These are phyloP conservation scores for Drosophila merina DNA, from an alignment of 2,888 invertebrate species.

Conservation along the genomic window DNA sequence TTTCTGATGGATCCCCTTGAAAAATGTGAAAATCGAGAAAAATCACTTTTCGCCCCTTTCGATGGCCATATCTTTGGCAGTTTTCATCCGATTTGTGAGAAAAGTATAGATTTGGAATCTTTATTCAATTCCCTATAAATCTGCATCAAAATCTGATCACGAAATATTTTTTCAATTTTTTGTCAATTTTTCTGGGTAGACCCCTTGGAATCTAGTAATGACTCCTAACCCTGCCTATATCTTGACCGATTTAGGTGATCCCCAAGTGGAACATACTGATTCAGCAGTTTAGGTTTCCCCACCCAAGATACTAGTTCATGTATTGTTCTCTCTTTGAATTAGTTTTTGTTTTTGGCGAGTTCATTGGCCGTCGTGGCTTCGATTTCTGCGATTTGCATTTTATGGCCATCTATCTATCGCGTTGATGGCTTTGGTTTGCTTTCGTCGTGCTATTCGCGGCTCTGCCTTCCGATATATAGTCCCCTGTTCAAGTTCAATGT, in stretches of 20 bases:
- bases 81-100: too few species aligned
- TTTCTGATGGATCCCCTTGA: too few species aligned
- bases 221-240: not conserved
- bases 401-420: constrained; percentile 36
- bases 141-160: too few species aligned
- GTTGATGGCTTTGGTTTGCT: constrained; percentile 19
- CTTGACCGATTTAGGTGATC: not conserved
- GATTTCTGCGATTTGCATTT: constrained; percentile 40
- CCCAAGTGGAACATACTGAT: not conserved
- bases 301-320: not conserved
- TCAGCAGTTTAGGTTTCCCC: not conserved
- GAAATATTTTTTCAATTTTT: too few species aligned
- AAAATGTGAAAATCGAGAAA: too few species aligned
- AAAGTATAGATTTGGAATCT: too few species aligned
- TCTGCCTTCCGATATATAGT: not conserved
- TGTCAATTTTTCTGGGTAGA: too few species aligned
- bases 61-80: too few species aligned
- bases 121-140: too few species aligned
- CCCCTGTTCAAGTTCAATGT: constrained; percentile 42
- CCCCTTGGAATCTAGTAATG: not conserved
- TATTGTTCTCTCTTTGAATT: not conserved
- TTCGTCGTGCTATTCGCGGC: constrained; percentile 27
- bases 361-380: constrained; percentile 39
- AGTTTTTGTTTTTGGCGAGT: constrained; percentile 11
- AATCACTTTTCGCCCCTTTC: too few species aligned